Percentiles rank a stretch among this genome's conserved stretches.
Evolutionary conservation across 1,140 invertebrate genomes (phyloP).

Genomic region (Zaprionus capensis): DNA sequence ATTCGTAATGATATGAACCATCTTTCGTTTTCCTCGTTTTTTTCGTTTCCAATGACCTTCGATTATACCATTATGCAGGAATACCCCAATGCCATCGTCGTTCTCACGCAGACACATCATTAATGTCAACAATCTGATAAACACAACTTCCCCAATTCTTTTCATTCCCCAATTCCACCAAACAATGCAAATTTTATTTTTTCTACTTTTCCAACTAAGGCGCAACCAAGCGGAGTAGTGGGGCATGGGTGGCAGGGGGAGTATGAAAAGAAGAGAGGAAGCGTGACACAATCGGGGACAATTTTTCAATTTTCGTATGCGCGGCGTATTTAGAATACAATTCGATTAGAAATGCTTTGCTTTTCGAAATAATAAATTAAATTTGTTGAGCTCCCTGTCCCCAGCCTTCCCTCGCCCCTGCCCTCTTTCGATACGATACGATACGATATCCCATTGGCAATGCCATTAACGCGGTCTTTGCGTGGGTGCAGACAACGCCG

Average conservation of each 20-base stretch:
- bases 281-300: conserved; percentile 61
- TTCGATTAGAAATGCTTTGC: conserved; percentile 82
- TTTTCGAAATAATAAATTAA: conserved; percentile 82
- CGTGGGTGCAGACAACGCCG: conserved; percentile 25
- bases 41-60: not conserved
- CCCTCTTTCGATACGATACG: conserved; percentile 16
- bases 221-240: conserved; percentile 17
- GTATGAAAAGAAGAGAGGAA: not conserved
- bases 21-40: not conserved
- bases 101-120: conserved; percentile 55
- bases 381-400: conserved; percentile 47
- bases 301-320: conserved; percentile 75
- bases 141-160: conserved; percentile 49
- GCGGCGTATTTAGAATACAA: conserved; percentile 75
- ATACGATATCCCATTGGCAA: conserved; percentile 56
- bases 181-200: conserved; percentile 62
- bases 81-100: not conserved
- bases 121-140: conserved; percentile 75
- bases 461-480: conserved; percentile 64
- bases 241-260: too few species aligned
- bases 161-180: conserved; percentile 20
- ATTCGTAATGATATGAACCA: not conserved
- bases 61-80: not conserved
- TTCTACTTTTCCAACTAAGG: conserved; percentile 20
- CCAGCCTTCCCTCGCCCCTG: not conserved